Base-by-base conservation (phyloP, 2,888 invertebrate genomes). In the Tetragnatha montana region DNA sequence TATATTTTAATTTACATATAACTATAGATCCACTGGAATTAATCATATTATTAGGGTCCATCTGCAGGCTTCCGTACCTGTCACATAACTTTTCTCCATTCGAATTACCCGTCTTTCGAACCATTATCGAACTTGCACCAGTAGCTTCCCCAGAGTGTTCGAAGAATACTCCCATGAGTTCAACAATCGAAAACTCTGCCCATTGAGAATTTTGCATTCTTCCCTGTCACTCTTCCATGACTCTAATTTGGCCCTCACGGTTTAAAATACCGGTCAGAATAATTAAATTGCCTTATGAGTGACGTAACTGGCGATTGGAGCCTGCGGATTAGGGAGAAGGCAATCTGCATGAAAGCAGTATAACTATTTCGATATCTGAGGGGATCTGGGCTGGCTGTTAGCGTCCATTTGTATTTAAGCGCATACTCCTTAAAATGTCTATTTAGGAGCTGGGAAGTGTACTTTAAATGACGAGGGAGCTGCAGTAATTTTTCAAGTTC, bases 241-340 rank as follows among this genome's bases (percentile, higher is more conserved):
- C 75, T 19, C 76, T 81, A 87, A 87, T 87, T 87, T 87, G 81
- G 51, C 74, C 68, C 49, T 81, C 81, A 69, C 80, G 69, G 75
- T 74, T 81, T 87, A 49, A 74, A 75, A 68, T 73, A 81, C 69
- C 49, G 21, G 22, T 69, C 69, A n/a, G 19, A 70, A 47, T 70
- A 70, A 10, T 35, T 47, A 78, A 85, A 85, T 85, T 85, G 51
- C 21, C 22, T 85, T 85, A 47, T 84, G 74, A 19, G 19, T 76
- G 84, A 84, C 74, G 84, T 68, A 49, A 49, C 12, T 71, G 49
- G 71, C 35, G 81, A 21, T 69, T 47, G 17, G 49, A 50, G 70
- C 49, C 81, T 21, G 35, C 10, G 17, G 60, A 60, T 17, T 60
- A 60, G 12, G 14, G 60, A 17, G 60, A 17, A 8, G 60, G 60